Evolutionary conservation across 1,140 invertebrate genomes (phyloP).

Genomic region (Steinernema feltiae): DNA sequence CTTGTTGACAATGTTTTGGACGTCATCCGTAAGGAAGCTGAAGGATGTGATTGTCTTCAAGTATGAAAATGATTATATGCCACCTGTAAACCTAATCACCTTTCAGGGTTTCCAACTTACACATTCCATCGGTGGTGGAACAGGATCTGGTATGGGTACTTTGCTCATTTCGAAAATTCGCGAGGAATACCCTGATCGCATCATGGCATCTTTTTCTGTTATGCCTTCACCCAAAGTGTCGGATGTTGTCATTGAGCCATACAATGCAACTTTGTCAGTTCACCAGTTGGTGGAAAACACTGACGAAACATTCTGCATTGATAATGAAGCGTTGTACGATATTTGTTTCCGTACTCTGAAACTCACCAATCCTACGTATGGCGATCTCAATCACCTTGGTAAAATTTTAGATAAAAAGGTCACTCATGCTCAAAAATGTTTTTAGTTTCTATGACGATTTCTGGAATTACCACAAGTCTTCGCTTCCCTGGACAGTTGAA

Average conservation of each 20-base stretch:
- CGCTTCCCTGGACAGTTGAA: conserved; percentile 65
- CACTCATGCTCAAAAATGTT: not conserved
- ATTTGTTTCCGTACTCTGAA: conserved; percentile 74
- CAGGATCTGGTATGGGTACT: conserved; percentile 64
- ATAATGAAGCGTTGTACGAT: conserved; percentile 76
- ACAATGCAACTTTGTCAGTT: conserved; percentile 71
- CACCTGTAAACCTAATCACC: too few species aligned
- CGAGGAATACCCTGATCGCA: conserved; percentile 72
- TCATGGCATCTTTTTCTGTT: conserved; percentile 83
- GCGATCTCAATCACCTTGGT: conserved; percentile 69
- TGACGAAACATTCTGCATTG: conserved; percentile 75
- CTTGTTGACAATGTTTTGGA: conserved; percentile 78
- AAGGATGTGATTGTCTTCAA: conserved; percentile 66
- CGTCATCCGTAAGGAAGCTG: conserved; percentile 78
- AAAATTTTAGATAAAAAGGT: not conserved
- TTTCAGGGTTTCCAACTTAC: conserved; percentile 61
- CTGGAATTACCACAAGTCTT: conserved; percentile 72
- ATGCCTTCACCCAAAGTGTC: conserved; percentile 79
- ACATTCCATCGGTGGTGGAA: conserved; percentile 61
- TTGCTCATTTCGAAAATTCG: conserved; percentile 64
- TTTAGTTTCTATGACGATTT: conserved; percentile 70
- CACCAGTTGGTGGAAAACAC: conserved; percentile 71
- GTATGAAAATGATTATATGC: conserved; percentile 62
- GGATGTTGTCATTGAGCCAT: conserved; percentile 73
- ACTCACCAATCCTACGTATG: conserved; percentile 72